Evolutionary conservation across 1,140 invertebrate species (phyloP), one percentile per base, ranked within the genome.

Genomic region (Trichonephila inaurata): DNA sequence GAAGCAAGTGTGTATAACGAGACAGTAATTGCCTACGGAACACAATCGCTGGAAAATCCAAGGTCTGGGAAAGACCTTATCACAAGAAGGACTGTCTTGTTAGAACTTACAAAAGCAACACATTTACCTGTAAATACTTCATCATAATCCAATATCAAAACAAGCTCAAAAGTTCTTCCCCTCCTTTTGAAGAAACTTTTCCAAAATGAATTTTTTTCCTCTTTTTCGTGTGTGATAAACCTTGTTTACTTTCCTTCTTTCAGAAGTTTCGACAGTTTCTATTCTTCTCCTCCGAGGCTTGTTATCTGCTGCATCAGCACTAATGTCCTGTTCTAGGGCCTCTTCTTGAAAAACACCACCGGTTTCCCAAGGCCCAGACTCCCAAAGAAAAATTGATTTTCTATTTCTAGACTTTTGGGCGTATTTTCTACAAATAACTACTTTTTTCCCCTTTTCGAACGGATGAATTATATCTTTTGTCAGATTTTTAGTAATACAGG

Each of bases 101-200:
- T 77, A 33, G 28, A 77, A 28, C 33, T 77, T 16, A 40, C 28
- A 33, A 77, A 77, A 77, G 44, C 28, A 85, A 60, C 83, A 58
- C 83, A 85, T 85, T 85, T 85, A 85, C 83, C 51, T 85, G 86
- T 40, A 88, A 66, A 66, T 33, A 72, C 88, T 89, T 89, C 88
- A 89, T 89, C 88, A 66, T 89, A 89, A 89, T 69, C 88, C 88
- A 89, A 89, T 89, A 89, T 72, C 88, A 72, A 89, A 89, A 89
- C 88, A 89, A 66, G 86, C 60, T 66, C 61, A 64, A 66, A 88
- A 66, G 86, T 88, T 88, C 33, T 88, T 58, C 61, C 61, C 64
- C 28, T 66, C 61, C 62, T 64, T 64, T 88, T 64, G 61, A 64
- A 89, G 33, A 51, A 89, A 72, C 19, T 51, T 18, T 89, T n/a